Evolutionary conservation across 2,797 vertebrate species (phyloP), one percentile per base, ranked within the genome.

Genomic region (Manis pentadactyla): DNA sequence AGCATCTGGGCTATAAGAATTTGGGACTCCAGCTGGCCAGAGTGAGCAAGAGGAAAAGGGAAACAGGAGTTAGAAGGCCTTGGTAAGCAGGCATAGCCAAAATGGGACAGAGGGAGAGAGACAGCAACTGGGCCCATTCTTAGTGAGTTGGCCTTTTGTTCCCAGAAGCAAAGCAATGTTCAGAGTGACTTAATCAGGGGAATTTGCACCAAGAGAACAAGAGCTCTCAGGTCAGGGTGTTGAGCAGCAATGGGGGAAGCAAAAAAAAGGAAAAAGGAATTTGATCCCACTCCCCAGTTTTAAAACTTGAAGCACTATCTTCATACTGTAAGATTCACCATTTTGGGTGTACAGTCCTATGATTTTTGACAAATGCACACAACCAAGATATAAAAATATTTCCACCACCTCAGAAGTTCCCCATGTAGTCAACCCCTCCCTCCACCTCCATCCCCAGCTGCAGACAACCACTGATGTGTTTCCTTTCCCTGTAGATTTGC

Each of bases 341-440:
- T 81, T 90, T 91, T 19, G 34, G 77, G 19, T 46, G 3, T 51
- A 55, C 11, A 63, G 4, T 83, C 59, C 57, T 64, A 19, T 37
- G 73, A 85, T 71, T 90, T 85, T 94, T 87, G 34, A 86, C 88
- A 86, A 90, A 85, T 57, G 39, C 46, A 77, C 37, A 69, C 7
- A 34, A 74, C 68, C 69, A 42, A 95, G 64, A 68, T 68, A 79
- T 64, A 74, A 97, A 46, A 91, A 69, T 51, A 78, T 34, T 77
- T 66, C 78, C 27, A 12, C 74, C 34, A 19, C 27, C 53, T 94
- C 49, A 46, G 31, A 86, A 66, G 25, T 81, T 74, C 39, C 61
- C 46, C 74, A 34, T 27, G 25, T 10, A 51, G 57, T 93, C 75
- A 55, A 42, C 37, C 6, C 19, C 11, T 78, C n/a, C 12, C 49